Conservation (phyloP, 2,797 vertebrate species). For the Ataeniobius toweri region DNA sequence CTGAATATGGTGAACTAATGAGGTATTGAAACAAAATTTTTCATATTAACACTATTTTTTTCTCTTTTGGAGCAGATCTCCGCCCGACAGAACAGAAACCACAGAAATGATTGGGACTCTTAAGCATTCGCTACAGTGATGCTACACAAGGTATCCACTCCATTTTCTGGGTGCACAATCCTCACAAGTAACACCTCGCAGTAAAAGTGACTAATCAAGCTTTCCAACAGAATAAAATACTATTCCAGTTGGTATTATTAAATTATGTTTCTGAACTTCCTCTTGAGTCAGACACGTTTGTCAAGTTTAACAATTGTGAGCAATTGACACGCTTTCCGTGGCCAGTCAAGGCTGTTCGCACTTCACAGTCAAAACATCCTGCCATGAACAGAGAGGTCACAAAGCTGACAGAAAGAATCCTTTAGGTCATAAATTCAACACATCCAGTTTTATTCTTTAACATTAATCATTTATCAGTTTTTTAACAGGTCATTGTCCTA, state of each 20-base stretch:
- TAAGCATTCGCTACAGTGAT: background rate
- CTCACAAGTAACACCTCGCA: too few relatives aligned
- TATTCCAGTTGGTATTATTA: background rate
- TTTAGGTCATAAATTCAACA: too few relatives aligned
- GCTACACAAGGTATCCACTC: background rate
- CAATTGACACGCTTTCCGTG: background rate
- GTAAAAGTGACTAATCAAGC: too few relatives aligned
- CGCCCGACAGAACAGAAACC: background rate
- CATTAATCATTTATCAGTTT: too few relatives aligned
- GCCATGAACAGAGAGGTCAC: background rate
- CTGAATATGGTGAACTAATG: background rate
- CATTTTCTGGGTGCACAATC: background rate
- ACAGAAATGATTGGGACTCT: background rate
- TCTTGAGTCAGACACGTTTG: background rate
- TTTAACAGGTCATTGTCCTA: too few relatives aligned
- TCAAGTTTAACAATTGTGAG: background rate
- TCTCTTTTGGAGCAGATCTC: background rate
- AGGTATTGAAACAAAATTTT: background rate
- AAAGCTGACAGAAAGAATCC: too few relatives aligned
- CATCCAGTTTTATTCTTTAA: too few relatives aligned
- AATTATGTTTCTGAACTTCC: background rate
- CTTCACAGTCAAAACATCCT: background rate
- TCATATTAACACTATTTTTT: background rate
- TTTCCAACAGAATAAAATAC: background rate
- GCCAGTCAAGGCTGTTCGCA: background rate